Base-by-base conservation (phyloP, 2,888 invertebrate species). In the Buathra laborator region DNA sequence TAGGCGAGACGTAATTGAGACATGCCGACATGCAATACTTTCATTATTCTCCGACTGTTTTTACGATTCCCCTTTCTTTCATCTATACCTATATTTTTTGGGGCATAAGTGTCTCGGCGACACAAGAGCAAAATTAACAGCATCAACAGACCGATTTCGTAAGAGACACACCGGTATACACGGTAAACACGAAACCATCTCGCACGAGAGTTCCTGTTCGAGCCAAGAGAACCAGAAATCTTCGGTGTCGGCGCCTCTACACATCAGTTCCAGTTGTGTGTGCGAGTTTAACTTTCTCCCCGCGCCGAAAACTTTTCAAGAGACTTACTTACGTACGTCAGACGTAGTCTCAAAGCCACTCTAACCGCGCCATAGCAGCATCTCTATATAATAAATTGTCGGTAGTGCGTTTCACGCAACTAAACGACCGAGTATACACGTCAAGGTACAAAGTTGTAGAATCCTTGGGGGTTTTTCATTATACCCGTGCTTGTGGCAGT, bases 281-380 rank as follows among this genome's bases (percentile, higher is more conserved):
- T 14, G 76, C 56, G 56, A 24, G 66, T 16, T 64, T 32, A 81
- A 85, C 81, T 81, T 85, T 85, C 78, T 81, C 74, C 74, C 74
- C 59, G 66, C 77, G 66, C 77, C 81, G 77, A 85, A 81, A 85
- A 81, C n/a, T 85, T 85, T 78, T 81, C 48, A 64, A 74, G 66
- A 48, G 66, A 78, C 71, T 75, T 16, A 29, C 62, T 64, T 67
- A 62, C 71, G 66, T 67, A 72, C 67, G 67, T 70, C 68, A 37
- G 66, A 62, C 9, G 16, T 48, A 80, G 48, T 66, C 37, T 66
- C 79, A 32, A 67, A 80, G 53, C 80, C 71, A 62, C 70, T 44
- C 24, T 62, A 67, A 74, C 46, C 56, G 67, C 66, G 56, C 66
- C 64, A 53, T 10, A n/a, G 37, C 64, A 80, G 66, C 64, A 16